Evolutionary conservation across 2,797 vertebrate genomes (phyloP), one percentile per base, ranked within the genome.

Genomic region (Mallotus villosus): DNA sequence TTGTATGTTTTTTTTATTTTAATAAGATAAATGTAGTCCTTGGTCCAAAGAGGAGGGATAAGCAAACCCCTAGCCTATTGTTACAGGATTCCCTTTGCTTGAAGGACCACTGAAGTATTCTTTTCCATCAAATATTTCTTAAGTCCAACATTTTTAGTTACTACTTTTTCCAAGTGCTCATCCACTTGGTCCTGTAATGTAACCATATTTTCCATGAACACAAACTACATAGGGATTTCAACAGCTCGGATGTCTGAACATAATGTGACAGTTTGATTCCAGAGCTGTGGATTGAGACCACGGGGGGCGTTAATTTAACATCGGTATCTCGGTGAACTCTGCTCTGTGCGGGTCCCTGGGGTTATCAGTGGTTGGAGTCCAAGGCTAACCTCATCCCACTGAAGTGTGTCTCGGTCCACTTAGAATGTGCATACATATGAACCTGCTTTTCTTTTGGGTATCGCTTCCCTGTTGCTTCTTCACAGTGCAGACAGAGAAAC

Each of bases 341-440:
- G 34, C 22, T 46, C 41, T 34, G 19, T 8, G n/a, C 3, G 11
- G 21, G 17, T 60, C 25, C 41, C n/a, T 60, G 5, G 24, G 12
- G 25, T 21, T 37, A 53, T 64, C 55, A 46, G 8, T 55, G 32
- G 60, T 60, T 61, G 4, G 29, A 55, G 21, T 51, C 22, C 41
- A 46, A 14, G 19, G 60, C 8, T 34, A 34, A 76, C 70, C 51
- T 58, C 55, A 51, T 29, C 22, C 8, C 37, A 46, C 5, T n/a
- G n/a, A 22, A 74, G 27, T 63, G 37, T n/a, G 41, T 24, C 24
- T 16, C n/a, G 24, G 4, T 19, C 70, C 59, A 51, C 63, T 73
- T 60, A 67, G 57, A 22, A 67, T 61, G 57, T 37, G 58, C 65
- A 51, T 67, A 49, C 19, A 7, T 9, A 37, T 37, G 12, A 34